Percentiles rank a stretch among this genome's conserved stretches.
Evolutionary conservation across 2,888 invertebrate genomes (phyloP).

Genomic region (Yponomeuta plumbellus): DNA sequence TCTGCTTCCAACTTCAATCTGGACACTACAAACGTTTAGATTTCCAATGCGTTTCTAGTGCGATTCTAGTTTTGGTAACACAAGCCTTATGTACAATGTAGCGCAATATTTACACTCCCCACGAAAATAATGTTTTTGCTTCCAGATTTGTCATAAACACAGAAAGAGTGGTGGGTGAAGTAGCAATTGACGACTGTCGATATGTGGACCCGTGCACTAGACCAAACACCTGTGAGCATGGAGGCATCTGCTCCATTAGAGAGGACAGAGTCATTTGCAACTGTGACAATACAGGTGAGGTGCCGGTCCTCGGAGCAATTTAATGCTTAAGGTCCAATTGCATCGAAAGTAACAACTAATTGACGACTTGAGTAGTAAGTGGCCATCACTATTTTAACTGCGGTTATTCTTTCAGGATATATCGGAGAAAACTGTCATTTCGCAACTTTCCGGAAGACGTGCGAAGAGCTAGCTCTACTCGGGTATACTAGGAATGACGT

Average conservation of each 20-base stretch:
- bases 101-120: no score
- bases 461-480: conserved; percentile 91
- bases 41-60: no score
- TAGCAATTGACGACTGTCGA: conserved; percentile 92
- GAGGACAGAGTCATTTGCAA: conserved; percentile 93
- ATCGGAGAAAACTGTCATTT: conserved; percentile 97
- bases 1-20: no score
- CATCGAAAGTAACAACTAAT: no score
- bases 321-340: conserved; percentile 6
- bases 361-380: no score
- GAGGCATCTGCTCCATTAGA: conserved; percentile 91
- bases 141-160: conserved; percentile 85
- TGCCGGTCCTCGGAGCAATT: not conserved
- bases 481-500: conserved; percentile 94
- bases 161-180: conserved; percentile 89
- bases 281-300: conserved; percentile 85
- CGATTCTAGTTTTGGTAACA: no score
- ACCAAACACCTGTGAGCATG: conserved; percentile 95
- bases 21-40: no score
- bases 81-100: no score
- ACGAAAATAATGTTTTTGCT: not conserved
- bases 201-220: conserved; percentile 92
- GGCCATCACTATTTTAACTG: no score
- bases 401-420: conserved; percentile 73
- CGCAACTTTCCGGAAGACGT: conserved; percentile 92